These are phyloP conservation scores for Drosophila bunnanda DNA, from an alignment of 2,888 invertebrate species.

Conservation along the genomic window DNA sequence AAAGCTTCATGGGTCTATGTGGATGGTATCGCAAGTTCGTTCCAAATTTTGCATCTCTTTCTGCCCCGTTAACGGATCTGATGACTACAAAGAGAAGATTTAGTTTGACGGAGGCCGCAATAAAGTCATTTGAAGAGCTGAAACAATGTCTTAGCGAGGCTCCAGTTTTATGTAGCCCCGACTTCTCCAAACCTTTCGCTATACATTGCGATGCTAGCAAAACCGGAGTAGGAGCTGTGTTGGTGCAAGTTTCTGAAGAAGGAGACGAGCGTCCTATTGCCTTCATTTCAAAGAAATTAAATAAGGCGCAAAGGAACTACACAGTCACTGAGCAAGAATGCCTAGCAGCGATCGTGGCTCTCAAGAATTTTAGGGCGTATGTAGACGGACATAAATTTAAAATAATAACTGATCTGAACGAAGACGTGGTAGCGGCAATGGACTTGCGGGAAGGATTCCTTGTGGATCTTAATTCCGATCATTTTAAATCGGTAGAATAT, in stretches of 20 bases:
- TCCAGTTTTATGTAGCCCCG: neutral
- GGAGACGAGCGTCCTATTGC: neutral
- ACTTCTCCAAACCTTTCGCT: neutral
- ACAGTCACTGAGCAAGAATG: neutral
- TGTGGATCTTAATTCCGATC: neutral
- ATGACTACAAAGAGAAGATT: neutral
- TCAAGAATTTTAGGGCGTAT: neutral
- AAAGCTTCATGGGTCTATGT: neutral
- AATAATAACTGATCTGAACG: neutral
- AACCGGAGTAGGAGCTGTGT: neutral
- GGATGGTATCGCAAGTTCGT: neutral
- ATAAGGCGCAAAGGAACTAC: neutral
- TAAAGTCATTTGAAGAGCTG: neutral
- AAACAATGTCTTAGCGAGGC: neutral
- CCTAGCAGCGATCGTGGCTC: neutral
- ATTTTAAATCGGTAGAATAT: neutral
- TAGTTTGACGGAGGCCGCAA: neutral
- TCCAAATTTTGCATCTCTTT: neutral
- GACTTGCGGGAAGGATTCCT: neutral
- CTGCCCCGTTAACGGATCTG: neutral
- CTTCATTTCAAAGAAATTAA: neutral
- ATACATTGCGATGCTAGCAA: neutral
- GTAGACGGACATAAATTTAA: neutral
- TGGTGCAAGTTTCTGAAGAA: neutral
- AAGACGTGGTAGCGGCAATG: neutral